Percentiles rank a stretch among this genome's conserved stretches.
phyloP scores from a whole-genome alignment of 53 echinoderm and acorn worm genomes.

The Actinopyga echinites region DNA sequence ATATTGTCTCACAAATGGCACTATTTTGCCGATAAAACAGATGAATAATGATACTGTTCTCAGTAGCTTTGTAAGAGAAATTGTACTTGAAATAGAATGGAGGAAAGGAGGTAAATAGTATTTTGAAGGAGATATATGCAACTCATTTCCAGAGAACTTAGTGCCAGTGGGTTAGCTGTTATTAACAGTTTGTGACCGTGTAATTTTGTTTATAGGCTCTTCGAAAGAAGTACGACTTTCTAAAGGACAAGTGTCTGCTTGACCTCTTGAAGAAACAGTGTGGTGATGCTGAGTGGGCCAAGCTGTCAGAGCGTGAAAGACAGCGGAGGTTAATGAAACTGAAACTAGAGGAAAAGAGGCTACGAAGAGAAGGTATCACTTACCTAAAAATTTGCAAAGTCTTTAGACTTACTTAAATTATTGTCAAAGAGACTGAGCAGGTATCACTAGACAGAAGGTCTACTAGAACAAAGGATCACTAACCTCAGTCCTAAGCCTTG shows the following conservation, averaged over 20 bases:
- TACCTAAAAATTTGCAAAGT: neutral
- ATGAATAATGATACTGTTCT: too few relatives aligned
- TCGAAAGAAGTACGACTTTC: slow-evolving; percentile 89
- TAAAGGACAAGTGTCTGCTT: slow-evolving; percentile 79
- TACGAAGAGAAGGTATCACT: slow-evolving; percentile 84
- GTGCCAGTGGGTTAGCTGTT: neutral
- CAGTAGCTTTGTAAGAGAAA: too few relatives aligned
- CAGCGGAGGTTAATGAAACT: slow-evolving; percentile 82
- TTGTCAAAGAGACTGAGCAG: too few relatives aligned
- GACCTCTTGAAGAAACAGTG: slow-evolving; percentile 75
- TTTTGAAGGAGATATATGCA: too few relatives aligned
- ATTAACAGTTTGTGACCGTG: neutral
- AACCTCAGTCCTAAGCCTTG: too few relatives aligned
- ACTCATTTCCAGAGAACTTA: too few relatives aligned
- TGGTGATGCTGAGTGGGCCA: slow-evolving; percentile 83
- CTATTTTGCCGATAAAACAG: too few relatives aligned
- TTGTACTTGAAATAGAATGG: too few relatives aligned
- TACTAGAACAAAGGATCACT: too few relatives aligned
- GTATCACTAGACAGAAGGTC: too few relatives aligned
- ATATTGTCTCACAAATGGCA: neutral
- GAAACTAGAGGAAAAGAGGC: slow-evolving; percentile 78
- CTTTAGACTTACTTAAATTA: too few relatives aligned
- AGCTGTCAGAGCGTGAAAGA: slow-evolving; percentile 74
- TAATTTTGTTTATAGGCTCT: slow-evolving; percentile 59
- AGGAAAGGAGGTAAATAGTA: too few relatives aligned